Evolutionary conservation across 2,113 vertebrate species (phyloP).

Genomic region (Serinus canaria): DNA sequence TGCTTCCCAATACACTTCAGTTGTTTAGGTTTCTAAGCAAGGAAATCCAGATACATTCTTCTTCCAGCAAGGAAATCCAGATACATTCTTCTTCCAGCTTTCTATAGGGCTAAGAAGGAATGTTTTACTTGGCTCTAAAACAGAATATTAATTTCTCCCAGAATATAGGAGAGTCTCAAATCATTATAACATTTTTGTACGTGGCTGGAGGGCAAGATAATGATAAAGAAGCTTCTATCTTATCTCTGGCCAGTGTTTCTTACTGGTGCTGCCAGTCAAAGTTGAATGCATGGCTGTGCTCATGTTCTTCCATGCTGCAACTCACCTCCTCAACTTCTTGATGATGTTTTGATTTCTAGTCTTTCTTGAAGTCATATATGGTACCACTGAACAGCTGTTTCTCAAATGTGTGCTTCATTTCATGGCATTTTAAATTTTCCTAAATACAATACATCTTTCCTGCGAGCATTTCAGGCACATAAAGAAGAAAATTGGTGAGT

Average conservation of each 20-base stretch:
- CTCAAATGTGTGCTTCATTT: neutral
- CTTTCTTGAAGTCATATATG: neutral
- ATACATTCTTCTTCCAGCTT: neutral
- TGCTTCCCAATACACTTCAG: neutral
- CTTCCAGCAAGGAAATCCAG: neutral
- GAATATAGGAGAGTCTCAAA: neutral
- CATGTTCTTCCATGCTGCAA: rapidly evolving
- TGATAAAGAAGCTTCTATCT: neutral
- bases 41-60: neutral
- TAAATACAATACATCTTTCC: slow-evolving; percentile 85
- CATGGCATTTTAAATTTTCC: slow-evolving; percentile 25
- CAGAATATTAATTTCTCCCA: neutral
- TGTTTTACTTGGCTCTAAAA: neutral
- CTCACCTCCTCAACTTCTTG: neutral
- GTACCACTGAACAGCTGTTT: neutral
- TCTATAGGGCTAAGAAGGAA: neutral
- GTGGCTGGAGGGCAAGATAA: neutral
- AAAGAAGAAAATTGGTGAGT: slow-evolving; percentile 99
- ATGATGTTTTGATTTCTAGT: neutral
- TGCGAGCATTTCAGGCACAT: slow-evolving; percentile 93
- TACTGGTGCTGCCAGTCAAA: neutral
- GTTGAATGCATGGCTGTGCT: neutral
- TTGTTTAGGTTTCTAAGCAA: neutral
- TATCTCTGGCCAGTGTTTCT: neutral
- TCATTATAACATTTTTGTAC: neutral